These are phyloP conservation scores for Philhelius pedissequus DNA, from an alignment of 2,888 invertebrate species.

Conservation along the genomic window DNA sequence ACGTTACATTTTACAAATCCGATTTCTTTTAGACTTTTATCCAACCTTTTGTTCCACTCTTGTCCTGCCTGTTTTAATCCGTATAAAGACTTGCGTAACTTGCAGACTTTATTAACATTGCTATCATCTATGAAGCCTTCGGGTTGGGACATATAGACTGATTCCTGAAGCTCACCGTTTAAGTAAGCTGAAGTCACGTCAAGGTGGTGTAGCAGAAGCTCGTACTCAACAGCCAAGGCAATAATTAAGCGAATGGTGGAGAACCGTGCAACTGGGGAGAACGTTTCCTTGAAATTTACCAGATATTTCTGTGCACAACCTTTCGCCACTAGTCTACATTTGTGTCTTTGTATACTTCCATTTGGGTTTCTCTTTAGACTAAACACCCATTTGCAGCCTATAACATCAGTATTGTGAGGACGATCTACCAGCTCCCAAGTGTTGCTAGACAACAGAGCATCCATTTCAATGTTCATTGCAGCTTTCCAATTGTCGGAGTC, in stretches of 20 bases:
- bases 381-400: conserved; percentile 39
- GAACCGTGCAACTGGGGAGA: not conserved
- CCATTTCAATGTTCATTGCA: conserved; percentile 9
- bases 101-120: not conserved
- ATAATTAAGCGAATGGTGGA: not conserved
- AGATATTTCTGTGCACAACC: not conserved
- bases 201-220: not conserved
- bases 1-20: not conserved
- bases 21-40: not conserved
- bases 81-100: conserved; percentile 16
- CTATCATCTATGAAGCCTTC: not conserved
- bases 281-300: conserved; percentile 11
- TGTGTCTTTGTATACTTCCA: not conserved
- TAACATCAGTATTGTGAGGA: conserved; percentile 10
- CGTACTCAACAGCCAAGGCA: not conserved
- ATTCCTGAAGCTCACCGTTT: conserved; percentile 28
- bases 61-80: conserved; percentile 35
- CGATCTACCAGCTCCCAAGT: conserved; percentile 36
- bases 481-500: not conserved
- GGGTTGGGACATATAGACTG: conserved; percentile 21
- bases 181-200: conserved; percentile 34
- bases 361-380: conserved; percentile 21
- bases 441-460: not conserved
- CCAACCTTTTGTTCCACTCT: conserved; percentile 13
- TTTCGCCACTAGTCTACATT: conserved; percentile 34